Evolutionary conservation across 2,888 invertebrate genomes (phyloP).

Genomic region (Ectropis crepuscularia): DNA sequence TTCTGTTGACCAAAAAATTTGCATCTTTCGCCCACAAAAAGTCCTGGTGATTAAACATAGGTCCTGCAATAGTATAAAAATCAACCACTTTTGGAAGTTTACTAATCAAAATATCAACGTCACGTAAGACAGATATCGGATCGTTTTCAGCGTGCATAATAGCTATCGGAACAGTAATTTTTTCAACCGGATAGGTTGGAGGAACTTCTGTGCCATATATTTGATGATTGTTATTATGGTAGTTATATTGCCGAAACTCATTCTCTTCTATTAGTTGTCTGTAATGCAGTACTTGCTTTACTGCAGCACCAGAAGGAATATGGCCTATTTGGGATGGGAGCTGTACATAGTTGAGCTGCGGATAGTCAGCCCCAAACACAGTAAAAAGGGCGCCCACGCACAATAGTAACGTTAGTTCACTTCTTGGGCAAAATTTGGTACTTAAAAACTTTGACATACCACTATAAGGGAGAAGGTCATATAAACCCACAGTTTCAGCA

Average conservation of each 20-base stretch:
- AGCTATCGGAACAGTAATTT: neutral
- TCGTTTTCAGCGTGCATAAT: neutral
- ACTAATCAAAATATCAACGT: neutral
- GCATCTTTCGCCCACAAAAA: constrained; percentile 5
- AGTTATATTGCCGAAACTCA: constrained; percentile 49
- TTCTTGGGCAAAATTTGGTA: constrained; percentile 6
- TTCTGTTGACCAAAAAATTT: neutral
- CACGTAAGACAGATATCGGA: neutral
- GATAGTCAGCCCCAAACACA: constrained; percentile 46
- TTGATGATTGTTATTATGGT: constrained; percentile 18
- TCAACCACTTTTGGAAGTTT: neutral
- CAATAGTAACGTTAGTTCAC: constrained; percentile 16
- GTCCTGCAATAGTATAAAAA: neutral
- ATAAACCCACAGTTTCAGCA: neutral
- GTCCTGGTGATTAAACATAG: neutral
- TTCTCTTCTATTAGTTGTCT: constrained; percentile 45
- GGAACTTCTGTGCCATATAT: neutral
- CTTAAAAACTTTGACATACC: constrained; percentile 13
- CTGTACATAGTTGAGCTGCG: constrained; percentile 40
- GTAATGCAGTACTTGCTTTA: constrained; percentile 64
- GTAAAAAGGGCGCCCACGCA: constrained; percentile 41
- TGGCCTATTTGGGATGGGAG: constrained; percentile 42
- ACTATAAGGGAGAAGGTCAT: constrained; percentile 27
- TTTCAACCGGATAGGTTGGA: neutral
- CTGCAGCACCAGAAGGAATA: constrained; percentile 68